A percentile compares a stretch with the other conserved stretches of the same genome.
Conservation (phyloP, 2,797 vertebrate species). For the Pseudomugil gertrudae region DNA sequence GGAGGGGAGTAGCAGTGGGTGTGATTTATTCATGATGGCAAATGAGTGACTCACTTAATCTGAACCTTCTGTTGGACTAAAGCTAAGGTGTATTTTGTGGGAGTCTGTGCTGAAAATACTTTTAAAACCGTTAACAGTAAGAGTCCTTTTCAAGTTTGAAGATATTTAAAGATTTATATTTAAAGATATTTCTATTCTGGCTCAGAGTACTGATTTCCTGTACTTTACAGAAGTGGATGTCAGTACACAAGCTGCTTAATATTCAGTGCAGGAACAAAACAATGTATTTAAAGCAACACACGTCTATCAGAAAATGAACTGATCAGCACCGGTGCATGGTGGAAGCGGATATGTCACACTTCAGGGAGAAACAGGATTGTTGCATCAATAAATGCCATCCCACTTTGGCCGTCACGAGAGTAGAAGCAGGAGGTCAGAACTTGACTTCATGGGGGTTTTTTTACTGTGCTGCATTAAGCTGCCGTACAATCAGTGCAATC, state of each 20-base stretch:
- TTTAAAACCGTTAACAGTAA: conserved; percentile 28
- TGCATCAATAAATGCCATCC: neutral
- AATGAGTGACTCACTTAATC: conserved; percentile 67
- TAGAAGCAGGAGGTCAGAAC: neutral
- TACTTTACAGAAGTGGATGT: conserved; percentile 1
- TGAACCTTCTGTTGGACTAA: conserved; percentile 44
- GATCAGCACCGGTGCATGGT: neutral
- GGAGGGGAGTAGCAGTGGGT: conserved; percentile 55
- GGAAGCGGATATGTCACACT: neutral
- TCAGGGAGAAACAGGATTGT: neutral
- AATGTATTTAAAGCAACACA: neutral
- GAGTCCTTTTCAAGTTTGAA: conserved; percentile 10
- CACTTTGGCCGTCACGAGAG: neutral
- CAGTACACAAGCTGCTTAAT: neutral
- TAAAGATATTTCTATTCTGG: conserved; percentile 2
- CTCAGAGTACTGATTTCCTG: conserved; percentile 5
- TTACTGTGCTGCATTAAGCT: neutral
- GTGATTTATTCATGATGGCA: conserved; percentile 74
- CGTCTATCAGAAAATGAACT: neutral
- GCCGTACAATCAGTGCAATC: neutral
- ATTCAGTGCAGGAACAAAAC: neutral
- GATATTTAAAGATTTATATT: neutral
- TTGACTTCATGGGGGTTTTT: neutral
- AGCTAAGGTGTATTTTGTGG: conserved; percentile 32
- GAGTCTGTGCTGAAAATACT: conserved; percentile 19